These are phyloP conservation scores for Ursus arctos DNA, from an alignment of 2,113 vertebrate species.

Conservation along the genomic window DNA sequence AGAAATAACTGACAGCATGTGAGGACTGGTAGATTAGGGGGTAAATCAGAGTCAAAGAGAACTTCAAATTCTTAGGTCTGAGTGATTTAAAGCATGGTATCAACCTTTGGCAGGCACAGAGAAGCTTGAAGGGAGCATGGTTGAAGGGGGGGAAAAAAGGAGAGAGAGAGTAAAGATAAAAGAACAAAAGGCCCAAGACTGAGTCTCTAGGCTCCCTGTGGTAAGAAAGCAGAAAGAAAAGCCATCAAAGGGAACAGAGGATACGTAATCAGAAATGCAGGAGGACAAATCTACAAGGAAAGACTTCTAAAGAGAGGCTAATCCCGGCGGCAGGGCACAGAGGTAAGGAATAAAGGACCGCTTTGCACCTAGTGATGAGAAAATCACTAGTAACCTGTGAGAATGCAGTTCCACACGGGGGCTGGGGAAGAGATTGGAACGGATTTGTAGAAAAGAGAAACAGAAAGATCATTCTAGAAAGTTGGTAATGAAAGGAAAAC, in stretches of 20 bases:
- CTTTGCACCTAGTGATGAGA: conserved; percentile 61
- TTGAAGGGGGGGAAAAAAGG: conserved; percentile 52
- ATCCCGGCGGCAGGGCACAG: conserved; percentile 43
- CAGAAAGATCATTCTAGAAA: neutral
- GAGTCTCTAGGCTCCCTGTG: conserved; percentile 53
- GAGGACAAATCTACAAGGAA: conserved; percentile 68
- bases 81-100: conserved; percentile 67
- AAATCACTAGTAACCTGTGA: conserved; percentile 64
- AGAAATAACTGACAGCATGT: conserved; percentile 55
- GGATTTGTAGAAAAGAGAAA: neutral
- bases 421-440: neutral
- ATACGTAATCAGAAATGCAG: conserved; percentile 58
- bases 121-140: conserved; percentile 42
- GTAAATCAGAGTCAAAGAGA: conserved; percentile 61
- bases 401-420: neutral
- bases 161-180: conserved; percentile 60
- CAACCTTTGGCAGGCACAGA: conserved; percentile 69
- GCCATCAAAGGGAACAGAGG: conserved; percentile 67
- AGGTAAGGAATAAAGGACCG: conserved; percentile 64
- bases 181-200: conserved; percentile 66
- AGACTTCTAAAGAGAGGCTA: conserved; percentile 62
- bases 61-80: conserved; percentile 67
- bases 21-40: conserved; percentile 23
- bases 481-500: neutral
- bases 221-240: conserved; percentile 68